Evolutionary conservation across 2,113 vertebrate genomes (phyloP).

Genomic region (Nerophis ophidion): DNA sequence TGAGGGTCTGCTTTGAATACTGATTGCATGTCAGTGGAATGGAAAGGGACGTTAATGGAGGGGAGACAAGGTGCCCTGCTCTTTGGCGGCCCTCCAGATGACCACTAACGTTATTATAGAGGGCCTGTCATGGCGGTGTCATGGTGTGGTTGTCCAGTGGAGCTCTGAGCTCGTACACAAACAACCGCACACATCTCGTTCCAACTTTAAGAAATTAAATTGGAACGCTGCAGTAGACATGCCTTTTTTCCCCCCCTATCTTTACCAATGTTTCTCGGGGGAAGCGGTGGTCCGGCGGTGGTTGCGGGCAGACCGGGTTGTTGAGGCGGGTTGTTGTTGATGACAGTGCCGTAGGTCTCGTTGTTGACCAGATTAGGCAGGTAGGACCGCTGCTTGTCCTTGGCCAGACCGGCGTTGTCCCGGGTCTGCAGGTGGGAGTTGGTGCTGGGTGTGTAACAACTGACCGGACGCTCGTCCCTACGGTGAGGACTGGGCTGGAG

Average conservation of each 20-base stretch:
- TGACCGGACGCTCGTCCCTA: conserved; percentile 91
- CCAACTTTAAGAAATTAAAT: background rate
- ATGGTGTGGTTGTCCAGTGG: background rate
- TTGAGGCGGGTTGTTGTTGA: conserved; percentile 74
- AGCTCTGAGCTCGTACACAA: background rate
- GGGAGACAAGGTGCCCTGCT: conserved; percentile 17
- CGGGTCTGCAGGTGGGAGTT: conserved; percentile 77
- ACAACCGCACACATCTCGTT: background rate
- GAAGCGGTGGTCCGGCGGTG: conserved; percentile 83
- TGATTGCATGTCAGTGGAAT: conserved; percentile 23
- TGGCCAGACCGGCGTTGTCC: conserved; percentile 71
- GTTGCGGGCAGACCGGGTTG: conserved; percentile 52
- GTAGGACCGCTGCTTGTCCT: conserved; percentile 87
- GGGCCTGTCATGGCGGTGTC: background rate
- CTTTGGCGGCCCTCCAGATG: conserved; percentile 39
- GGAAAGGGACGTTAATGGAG: conserved; percentile 25
- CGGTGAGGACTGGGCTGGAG: conserved; percentile 90
- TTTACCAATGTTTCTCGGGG: conserved; percentile 84
- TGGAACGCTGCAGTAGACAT: background rate
- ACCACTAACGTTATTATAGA: conserved; percentile 44
- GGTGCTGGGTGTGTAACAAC: conserved; percentile 87
- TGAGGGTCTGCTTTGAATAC: conserved; percentile 20
- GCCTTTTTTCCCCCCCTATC: conserved; percentile 28
- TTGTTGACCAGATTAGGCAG: conserved; percentile 90
- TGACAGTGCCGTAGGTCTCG: conserved; percentile 90